A percentile compares a stretch with the other conserved stretches of the same genome.
Evolutionary conservation across 2,888 invertebrate genomes (phyloP).

Genomic region (Priocnemis perturbator): DNA sequence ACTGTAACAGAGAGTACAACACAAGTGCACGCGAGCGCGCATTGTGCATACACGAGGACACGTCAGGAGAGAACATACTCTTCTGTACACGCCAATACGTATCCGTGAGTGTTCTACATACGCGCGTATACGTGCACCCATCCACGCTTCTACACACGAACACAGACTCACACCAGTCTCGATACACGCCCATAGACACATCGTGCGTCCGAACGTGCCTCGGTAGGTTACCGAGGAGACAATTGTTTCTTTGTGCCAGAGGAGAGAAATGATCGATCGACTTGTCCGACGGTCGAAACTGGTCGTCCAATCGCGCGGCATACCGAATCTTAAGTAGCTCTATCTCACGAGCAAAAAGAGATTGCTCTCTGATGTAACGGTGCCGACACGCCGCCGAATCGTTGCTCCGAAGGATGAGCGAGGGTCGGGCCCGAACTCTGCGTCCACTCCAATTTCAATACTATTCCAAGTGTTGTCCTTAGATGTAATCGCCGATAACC

Average conservation of each 20-base stretch:
- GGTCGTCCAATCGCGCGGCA: constrained; percentile 52
- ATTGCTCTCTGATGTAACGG: constrained; percentile 40
- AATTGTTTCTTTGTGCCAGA: constrained; percentile 58
- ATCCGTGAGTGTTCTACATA: background rate
- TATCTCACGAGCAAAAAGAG: constrained; percentile 11
- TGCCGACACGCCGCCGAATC: constrained; percentile 22
- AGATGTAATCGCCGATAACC: too few relatives aligned
- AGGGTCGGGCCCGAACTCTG: too few relatives aligned
- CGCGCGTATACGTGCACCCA: too few relatives aligned
- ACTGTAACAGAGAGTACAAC: too few relatives aligned
- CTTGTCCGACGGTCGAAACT: constrained; percentile 51
- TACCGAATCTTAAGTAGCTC: constrained; percentile 58
- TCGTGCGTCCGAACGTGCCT: too few relatives aligned
- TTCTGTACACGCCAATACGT: background rate
- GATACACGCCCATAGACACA: too few relatives aligned
- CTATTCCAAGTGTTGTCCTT: background rate
- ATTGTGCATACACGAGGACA: too few relatives aligned
- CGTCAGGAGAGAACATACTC: background rate
- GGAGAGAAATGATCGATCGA: constrained; percentile 58
- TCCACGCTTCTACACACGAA: too few relatives aligned
- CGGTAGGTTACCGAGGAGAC: constrained; percentile 33
- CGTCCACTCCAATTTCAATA: background rate
- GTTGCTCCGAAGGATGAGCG: too few relatives aligned
- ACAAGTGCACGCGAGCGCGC: too few relatives aligned
- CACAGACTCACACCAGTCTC: too few relatives aligned